These are phyloP conservation scores for Megaustenia siamemsis DNA, from an alignment of 2,888 invertebrate genomes.

Conservation along the genomic window DNA sequence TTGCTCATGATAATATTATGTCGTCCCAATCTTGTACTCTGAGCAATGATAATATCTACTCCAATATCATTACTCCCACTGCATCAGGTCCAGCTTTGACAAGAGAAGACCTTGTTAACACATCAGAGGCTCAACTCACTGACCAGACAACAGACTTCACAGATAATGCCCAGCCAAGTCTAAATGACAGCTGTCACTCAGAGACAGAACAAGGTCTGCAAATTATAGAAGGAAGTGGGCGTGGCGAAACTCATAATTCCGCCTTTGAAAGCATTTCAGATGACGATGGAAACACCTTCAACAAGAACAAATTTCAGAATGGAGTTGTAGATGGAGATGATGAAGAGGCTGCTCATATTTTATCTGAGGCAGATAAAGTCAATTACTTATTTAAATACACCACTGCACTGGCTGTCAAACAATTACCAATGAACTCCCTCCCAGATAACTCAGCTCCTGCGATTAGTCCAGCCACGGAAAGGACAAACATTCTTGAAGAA, in stretches of 20 bases:
- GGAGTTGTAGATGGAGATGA: neutral
- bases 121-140: neutral
- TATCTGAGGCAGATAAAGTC: neutral
- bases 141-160: neutral
- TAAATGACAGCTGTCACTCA: neutral
- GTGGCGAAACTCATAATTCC: neutral
- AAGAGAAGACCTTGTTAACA: neutral
- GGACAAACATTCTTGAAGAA: slow-evolving; percentile 51
- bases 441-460: neutral
- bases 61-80: neutral
- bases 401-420: neutral
- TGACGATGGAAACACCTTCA: no score
- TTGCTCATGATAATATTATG: neutral
- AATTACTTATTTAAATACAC: neutral
- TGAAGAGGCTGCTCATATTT: slow-evolving; percentile 16
- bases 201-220: neutral
- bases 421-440: neutral
- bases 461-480: neutral
- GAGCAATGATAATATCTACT: neutral
- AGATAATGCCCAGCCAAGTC: neutral
- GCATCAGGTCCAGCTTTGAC: neutral
- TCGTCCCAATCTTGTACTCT: neutral
- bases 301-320: neutral
- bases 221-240: neutral
- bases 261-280: neutral